Conservation (phyloP, 2,113 vertebrate species). For the Nipponia nippon region DNA sequence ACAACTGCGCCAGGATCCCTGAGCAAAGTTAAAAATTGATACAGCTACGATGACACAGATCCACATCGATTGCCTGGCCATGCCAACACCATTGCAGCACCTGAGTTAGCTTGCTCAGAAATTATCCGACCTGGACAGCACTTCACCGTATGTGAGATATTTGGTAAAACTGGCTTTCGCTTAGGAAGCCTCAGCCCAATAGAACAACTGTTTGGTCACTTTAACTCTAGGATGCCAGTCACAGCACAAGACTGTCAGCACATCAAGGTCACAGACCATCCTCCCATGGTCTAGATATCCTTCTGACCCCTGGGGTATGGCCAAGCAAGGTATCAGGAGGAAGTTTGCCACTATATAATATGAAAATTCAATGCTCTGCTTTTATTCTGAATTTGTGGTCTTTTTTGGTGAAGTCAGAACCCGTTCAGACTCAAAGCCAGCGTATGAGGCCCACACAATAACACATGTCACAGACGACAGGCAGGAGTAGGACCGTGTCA, state of each 20-base stretch:
- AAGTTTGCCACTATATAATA: background rate
- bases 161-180: background rate
- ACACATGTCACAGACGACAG: background rate
- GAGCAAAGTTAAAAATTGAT: background rate
- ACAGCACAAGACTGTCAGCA: background rate
- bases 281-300: background rate
- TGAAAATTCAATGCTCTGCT: background rate
- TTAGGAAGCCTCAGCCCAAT: background rate
- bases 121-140: background rate
- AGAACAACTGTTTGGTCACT: background rate
- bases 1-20: background rate
- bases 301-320: background rate
- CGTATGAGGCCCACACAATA: rapidly evolving
- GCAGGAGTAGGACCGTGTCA: background rate
- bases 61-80: background rate
- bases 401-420: background rate
- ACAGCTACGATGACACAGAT: background rate
- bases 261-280: background rate
- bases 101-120: background rate
- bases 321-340: background rate
- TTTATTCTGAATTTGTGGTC: background rate
- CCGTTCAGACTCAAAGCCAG: background rate
- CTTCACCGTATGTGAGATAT: background rate
- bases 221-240: background rate
- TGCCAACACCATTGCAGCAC: background rate